Percentiles rank a stretch among this genome's conserved stretches.
phyloP scores from a whole-genome alignment of 2,888 invertebrate species.

The Fragum fragum region DNA sequence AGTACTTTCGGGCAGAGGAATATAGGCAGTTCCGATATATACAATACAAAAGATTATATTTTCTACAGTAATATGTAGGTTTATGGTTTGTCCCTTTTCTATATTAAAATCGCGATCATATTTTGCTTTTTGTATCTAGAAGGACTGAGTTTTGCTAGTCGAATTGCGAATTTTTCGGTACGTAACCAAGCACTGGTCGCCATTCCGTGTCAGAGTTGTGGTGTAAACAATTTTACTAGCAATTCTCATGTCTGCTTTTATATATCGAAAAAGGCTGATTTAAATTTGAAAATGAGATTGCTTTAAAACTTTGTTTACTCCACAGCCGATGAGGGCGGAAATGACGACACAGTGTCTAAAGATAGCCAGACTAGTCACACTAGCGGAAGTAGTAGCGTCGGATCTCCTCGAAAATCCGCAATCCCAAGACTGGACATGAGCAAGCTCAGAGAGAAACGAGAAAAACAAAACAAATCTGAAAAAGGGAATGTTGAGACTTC shows the following conservation, averaged over 20 bases:
- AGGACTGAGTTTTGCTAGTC: conserved; percentile 32
- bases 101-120: too few species aligned
- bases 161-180: neutral
- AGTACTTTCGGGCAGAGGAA: too few species aligned
- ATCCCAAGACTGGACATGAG: conserved; percentile 16
- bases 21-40: too few species aligned
- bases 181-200: neutral
- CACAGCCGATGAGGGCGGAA: conserved; percentile 33
- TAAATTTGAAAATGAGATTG: conserved; percentile 48
- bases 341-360: conserved; percentile 15
- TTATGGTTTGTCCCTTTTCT: too few species aligned
- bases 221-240: conserved; percentile 52
- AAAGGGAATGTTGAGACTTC: neutral
- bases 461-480: conserved; percentile 16
- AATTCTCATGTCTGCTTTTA: conserved; percentile 50
- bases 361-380: conserved; percentile 14
- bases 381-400: neutral
- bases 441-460: conserved; percentile 29
- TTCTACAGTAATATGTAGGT: too few species aligned
- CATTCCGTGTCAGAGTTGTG: neutral
- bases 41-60: too few species aligned
- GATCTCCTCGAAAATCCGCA: conserved; percentile 8
- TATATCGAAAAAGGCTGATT: neutral
- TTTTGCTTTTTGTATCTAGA: neutral
- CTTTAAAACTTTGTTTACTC: conserved; percentile 56